Percentiles rank a stretch among this genome's conserved stretches.
Conservation (phyloP, 92 coral and sea anemone genomes). For the Palythoa caribaeorum region DNA sequence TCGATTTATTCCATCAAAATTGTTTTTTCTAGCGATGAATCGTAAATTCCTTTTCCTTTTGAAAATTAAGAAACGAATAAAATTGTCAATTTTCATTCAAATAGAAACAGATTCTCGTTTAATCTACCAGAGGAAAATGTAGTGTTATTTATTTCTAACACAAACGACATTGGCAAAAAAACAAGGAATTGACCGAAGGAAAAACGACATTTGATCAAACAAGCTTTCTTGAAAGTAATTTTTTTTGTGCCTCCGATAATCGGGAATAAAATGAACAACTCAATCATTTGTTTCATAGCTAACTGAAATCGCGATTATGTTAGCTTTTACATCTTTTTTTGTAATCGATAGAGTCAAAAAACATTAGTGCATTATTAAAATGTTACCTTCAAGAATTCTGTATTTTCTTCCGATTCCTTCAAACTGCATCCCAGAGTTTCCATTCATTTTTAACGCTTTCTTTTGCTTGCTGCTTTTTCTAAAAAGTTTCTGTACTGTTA, state of each 20-base stretch:
- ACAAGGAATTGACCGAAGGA: neutral
- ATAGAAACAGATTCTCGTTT: neutral
- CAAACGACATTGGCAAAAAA: neutral
- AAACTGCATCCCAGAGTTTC: slow-evolving; percentile 31
- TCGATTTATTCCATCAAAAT: neutral
- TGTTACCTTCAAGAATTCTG: slow-evolving; percentile 39
- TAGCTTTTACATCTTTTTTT: neutral
- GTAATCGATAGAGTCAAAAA: neutral
- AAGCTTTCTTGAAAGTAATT: neutral
- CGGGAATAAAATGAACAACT: slow-evolving; percentile 1
- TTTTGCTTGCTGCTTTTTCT: neutral
- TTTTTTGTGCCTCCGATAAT: neutral
- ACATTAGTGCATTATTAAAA: neutral
- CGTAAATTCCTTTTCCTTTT: slow-evolving; percentile 1
- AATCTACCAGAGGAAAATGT: neutral
- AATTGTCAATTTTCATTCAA: neutral
- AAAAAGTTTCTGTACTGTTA: neutral
- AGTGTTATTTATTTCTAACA: neutral
- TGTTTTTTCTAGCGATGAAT: neutral
- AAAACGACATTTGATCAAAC: neutral
- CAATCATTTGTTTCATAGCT: neutral
- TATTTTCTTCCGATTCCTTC: slow-evolving; percentile 39
- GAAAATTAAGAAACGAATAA: neutral
- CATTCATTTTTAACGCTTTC: slow-evolving; percentile 26
- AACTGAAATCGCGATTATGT: neutral